These are phyloP conservation scores for Pangasius macronema DNA, from an alignment of 2,797 vertebrate species.

Conservation along the genomic window DNA sequence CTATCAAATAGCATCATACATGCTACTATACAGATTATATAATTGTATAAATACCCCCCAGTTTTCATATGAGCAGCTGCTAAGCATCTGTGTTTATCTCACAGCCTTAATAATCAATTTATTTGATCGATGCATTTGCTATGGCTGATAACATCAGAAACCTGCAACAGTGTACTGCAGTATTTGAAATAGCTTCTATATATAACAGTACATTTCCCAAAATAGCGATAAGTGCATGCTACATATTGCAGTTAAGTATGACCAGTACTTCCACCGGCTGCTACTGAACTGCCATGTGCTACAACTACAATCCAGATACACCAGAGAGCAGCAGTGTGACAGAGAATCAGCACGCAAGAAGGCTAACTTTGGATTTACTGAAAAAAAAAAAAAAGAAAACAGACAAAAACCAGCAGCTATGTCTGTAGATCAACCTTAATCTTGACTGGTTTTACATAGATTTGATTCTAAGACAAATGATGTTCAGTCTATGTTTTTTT, in stretches of 20 bases:
- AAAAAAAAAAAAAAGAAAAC: not conserved
- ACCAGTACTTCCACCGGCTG: conserved; percentile 54
- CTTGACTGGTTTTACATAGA: not conserved
- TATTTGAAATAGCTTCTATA: not conserved
- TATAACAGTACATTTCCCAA: not conserved
- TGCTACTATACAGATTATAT: not conserved
- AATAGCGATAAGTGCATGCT: not conserved
- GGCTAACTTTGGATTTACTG: too few species aligned
- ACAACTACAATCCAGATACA: conserved; percentile 8
- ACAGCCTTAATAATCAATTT: not conserved
- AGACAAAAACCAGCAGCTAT: too few species aligned
- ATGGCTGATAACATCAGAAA: not conserved
- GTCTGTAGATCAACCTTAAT: not conserved
- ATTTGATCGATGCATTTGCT: not conserved
- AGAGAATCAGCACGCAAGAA: conserved; percentile 13
- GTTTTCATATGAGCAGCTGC: not conserved
- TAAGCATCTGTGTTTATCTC: not conserved
- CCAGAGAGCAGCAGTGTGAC: conserved; percentile 34
- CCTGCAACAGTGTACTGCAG: not conserved
- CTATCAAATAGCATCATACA: not conserved
- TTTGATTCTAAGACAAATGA: not conserved
- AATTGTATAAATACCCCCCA: not conserved
- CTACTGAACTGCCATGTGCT: conserved; percentile 13
- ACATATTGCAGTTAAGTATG: not conserved
- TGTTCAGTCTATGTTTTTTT: not conserved